Evolutionary conservation across 2,113 vertebrate genomes (phyloP).

Genomic region (Mionectes macconnelli): DNA sequence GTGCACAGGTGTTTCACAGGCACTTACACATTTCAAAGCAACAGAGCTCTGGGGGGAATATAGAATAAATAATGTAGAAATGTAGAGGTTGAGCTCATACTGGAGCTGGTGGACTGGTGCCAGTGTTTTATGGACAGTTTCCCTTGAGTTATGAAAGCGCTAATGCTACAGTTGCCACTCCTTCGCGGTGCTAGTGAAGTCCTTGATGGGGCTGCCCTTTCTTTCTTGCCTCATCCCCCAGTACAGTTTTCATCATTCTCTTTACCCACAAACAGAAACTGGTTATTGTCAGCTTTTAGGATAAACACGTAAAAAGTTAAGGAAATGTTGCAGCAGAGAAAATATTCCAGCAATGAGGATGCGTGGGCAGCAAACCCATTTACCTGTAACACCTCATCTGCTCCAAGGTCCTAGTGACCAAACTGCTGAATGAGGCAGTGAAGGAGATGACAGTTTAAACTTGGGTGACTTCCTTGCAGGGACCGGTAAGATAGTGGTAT

Average conservation of each 20-base stretch:
- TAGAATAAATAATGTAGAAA: background rate
- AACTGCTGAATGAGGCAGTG: background rate
- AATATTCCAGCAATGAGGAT: background rate
- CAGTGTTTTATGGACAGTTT: background rate
- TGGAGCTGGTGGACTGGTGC: background rate
- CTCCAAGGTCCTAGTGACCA: background rate
- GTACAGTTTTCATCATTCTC: background rate
- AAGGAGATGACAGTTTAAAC: background rate
- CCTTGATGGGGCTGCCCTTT: background rate
- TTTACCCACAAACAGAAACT: background rate
- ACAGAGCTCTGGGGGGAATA: background rate
- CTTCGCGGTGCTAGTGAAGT: background rate
- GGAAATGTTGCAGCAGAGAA: background rate
- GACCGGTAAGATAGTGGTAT: background rate
- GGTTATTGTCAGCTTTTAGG: background rate
- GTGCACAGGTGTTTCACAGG: background rate
- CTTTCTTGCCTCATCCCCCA: background rate
- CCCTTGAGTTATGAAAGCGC: background rate
- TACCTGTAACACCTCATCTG: rapidly evolving
- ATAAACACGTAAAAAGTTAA: background rate
- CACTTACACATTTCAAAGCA: background rate
- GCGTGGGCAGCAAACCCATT: background rate
- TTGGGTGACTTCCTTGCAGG: background rate
- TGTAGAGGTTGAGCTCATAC: background rate
- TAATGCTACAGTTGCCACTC: background rate